These are phyloP conservation scores for Drosophila mettleri DNA, from an alignment of 2,888 invertebrate species.

Conservation along the genomic window DNA sequence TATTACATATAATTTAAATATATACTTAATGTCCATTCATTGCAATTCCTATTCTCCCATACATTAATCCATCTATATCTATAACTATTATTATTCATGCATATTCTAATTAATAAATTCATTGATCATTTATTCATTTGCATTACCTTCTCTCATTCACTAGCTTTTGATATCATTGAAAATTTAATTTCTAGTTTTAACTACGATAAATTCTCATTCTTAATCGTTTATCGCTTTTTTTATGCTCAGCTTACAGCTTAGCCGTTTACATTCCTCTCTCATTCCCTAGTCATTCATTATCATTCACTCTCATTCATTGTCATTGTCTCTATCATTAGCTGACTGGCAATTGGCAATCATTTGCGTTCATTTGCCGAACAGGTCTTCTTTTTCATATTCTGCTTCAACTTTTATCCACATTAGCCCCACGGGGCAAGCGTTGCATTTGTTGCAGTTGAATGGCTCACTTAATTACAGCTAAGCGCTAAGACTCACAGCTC, in stretches of 20 bases:
- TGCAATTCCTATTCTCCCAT: too few species aligned
- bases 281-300: constrained; percentile 7
- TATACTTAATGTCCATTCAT: too few species aligned
- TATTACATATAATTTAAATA: too few species aligned
- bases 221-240: background rate
- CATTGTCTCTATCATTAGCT: constrained; percentile 14
- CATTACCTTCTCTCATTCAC: background rate
- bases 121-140: background rate
- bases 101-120: background rate
- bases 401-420: background rate
- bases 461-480: constrained; percentile 54
- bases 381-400: background rate
- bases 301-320: constrained; percentile 2
- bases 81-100: too few species aligned
- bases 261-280: background rate
- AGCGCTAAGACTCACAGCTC: constrained; percentile 10
- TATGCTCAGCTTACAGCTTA: background rate
- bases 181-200: background rate
- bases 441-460: constrained; percentile 33
- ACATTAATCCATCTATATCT: too few species aligned
- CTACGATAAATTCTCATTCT: background rate
- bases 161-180: background rate
- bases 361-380: constrained; percentile 9
- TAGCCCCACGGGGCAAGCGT: constrained; percentile 9
- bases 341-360: constrained; percentile 32